These are phyloP conservation scores for Saguinus midas DNA, from an alignment of 2,113 vertebrate genomes.

Conservation along the genomic window DNA sequence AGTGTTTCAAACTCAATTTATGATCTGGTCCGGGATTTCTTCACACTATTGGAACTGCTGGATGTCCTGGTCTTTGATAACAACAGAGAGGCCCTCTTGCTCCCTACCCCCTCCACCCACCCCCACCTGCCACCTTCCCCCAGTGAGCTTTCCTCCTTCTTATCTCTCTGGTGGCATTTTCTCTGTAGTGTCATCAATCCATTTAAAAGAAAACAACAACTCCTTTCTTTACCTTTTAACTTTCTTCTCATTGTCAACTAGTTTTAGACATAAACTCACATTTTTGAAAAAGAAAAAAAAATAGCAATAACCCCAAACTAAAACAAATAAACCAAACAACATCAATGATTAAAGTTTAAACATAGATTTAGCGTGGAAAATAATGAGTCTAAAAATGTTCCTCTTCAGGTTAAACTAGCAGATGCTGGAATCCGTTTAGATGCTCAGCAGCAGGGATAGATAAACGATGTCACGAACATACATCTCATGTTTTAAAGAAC, in stretches of 20 bases:
- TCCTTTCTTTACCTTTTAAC: not conserved
- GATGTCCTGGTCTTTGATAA: not conserved
- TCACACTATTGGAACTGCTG: not conserved
- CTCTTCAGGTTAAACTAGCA: not conserved
- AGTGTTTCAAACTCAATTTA: not conserved
- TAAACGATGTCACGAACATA: not conserved
- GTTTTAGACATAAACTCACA: slow-evolving; percentile 15
- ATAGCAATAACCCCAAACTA: not conserved
- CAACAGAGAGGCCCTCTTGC: not conserved
- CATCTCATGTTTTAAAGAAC: not conserved
- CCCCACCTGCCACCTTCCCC: too few relatives aligned
- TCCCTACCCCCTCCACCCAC: too few relatives aligned
- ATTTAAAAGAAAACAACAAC: not conserved
- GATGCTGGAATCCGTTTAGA: not conserved
- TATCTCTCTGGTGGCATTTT: not conserved
- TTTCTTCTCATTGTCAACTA: not conserved
- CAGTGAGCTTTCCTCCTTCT: not conserved
- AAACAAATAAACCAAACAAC: not conserved
- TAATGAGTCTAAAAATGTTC: not conserved
- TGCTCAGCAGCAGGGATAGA: not conserved
- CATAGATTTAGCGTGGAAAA: not conserved
- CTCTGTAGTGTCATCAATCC: not conserved
- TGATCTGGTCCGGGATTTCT: not conserved
- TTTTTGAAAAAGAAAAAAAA: not conserved
- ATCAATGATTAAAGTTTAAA: not conserved